Conservation (phyloP, 2,113 vertebrate genomes). For the Rhagologus leucostigma region DNA sequence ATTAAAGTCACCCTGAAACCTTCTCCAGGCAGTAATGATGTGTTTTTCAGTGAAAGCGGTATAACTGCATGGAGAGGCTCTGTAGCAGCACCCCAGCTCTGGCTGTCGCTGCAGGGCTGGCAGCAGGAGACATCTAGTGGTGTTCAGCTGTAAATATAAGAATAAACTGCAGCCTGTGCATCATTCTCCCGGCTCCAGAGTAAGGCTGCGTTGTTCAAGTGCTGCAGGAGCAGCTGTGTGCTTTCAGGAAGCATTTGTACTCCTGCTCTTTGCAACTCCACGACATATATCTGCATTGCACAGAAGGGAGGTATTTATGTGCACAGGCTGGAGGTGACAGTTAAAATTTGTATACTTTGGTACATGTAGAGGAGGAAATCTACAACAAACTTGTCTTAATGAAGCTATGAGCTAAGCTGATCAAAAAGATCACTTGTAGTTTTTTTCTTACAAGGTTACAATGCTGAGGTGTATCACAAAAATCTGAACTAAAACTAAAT, state of each 20-base stretch:
- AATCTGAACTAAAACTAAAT: background rate
- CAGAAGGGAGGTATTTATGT: background rate
- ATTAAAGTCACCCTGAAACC: rapidly evolving
- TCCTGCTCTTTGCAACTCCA: background rate
- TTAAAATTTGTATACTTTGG: background rate
- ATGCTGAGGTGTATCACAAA: background rate
- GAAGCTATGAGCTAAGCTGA: background rate
- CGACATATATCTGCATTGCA: background rate
- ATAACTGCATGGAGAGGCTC: rapidly evolving
- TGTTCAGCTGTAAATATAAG: background rate
- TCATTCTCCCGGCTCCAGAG: background rate
- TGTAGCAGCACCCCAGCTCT: rapidly evolving
- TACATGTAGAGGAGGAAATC: background rate
- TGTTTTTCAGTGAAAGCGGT: background rate
- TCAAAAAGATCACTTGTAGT: background rate
- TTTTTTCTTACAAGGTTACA: background rate
- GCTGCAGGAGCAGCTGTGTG: background rate
- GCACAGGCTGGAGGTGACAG: background rate
- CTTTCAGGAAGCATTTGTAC: background rate
- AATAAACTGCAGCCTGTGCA: background rate
- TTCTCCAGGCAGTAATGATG: background rate
- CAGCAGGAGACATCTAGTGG: conserved; percentile 55
- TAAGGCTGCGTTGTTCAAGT: background rate
- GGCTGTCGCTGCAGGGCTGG: background rate
- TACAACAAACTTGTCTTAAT: background rate